Evolutionary conservation across 2,113 vertebrate species (phyloP).

Genomic region (Labeo rohita): DNA sequence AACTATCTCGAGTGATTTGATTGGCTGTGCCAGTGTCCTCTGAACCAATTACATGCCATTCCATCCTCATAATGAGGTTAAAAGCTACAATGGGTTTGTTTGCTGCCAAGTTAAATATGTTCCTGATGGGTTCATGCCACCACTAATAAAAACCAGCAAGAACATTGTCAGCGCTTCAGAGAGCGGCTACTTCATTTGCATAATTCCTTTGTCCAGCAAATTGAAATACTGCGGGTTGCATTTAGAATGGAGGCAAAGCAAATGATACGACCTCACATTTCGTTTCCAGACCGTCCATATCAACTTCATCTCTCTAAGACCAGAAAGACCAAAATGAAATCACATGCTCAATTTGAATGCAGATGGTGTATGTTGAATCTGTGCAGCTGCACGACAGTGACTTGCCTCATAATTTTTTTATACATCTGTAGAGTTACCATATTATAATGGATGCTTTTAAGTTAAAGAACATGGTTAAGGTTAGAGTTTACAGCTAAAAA

Average conservation of each 20-base stretch:
- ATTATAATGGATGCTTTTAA: not conserved
- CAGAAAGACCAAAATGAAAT: not conserved
- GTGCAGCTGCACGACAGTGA: not conserved
- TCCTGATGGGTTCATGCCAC: constrained; percentile 4
- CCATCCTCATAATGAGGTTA: not conserved
- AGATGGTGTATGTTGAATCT: not conserved
- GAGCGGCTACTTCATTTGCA: not conserved
- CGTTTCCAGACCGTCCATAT: not conserved
- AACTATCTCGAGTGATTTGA: not conserved
- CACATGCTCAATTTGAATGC: not conserved
- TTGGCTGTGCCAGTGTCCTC: not conserved
- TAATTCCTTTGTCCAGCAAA: not conserved
- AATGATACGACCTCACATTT: not conserved
- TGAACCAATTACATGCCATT: not conserved
- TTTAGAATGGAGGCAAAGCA: not conserved
- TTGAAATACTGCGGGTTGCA: not conserved
- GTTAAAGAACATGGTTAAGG: not conserved
- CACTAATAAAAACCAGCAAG: constrained; percentile 1
- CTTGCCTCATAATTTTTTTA: not conserved
- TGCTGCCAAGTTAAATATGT: not conserved
- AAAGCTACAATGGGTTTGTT: not conserved
- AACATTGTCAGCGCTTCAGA: not conserved
- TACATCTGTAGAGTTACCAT: not conserved
- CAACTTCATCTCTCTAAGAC: not conserved
- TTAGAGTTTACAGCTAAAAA: not conserved